phyloP scores from a whole-genome alignment of 2,113 vertebrate genomes.

The Muntiacus reevesi region DNA sequence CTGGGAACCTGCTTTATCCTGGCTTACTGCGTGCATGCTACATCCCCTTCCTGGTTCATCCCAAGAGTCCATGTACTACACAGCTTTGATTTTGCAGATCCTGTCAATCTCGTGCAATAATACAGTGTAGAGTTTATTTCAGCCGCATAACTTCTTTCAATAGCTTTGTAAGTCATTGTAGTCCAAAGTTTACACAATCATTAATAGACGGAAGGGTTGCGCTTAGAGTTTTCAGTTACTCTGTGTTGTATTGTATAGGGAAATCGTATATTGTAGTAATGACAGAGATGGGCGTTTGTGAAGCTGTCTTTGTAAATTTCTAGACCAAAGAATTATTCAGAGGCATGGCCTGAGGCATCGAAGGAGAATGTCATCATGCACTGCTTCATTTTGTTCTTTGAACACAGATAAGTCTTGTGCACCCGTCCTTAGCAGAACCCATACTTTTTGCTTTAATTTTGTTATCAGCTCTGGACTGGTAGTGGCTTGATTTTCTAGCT shows the following conservation, averaged over 20 bases:
- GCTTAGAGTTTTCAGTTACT: background rate
- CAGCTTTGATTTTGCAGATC: background rate
- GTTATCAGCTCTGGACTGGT: background rate
- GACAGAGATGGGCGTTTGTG: conserved; percentile 14
- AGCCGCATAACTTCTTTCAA: background rate
- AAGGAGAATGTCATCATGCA: conserved; percentile 8
- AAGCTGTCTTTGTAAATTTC: conserved; percentile 59
- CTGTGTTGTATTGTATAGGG: conserved; percentile 8
- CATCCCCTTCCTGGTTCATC: background rate
- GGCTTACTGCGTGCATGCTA: rapidly evolving
- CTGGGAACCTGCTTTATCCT: too few relatives aligned
- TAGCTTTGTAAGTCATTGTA: background rate
- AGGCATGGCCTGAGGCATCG: conserved; percentile 43
- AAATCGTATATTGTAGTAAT: background rate
- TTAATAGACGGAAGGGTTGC: background rate
- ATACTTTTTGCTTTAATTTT: background rate
- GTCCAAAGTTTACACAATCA: background rate
- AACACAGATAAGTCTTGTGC: background rate
- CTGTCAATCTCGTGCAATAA: background rate
- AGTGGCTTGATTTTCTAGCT: background rate
- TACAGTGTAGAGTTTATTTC: background rate
- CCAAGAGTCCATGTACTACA: background rate
- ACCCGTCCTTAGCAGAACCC: background rate
- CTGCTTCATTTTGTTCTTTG: conserved; percentile 43
- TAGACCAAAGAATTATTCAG: conserved; percentile 41